These are phyloP conservation scores for Leptoteleia sp. DNA, from an alignment of 1,140 invertebrate species.

Conservation along the genomic window DNA sequence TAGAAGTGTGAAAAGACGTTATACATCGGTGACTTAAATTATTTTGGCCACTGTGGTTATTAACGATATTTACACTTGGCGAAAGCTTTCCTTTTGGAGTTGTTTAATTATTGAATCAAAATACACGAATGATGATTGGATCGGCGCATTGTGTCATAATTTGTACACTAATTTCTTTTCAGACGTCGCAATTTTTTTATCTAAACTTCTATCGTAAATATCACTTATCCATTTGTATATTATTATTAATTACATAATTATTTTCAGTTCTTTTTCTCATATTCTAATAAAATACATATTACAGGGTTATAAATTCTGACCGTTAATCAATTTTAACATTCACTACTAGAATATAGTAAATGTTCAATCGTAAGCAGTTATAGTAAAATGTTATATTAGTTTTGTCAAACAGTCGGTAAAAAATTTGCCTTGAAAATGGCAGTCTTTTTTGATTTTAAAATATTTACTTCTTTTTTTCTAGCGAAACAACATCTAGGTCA, in stretches of 20 bases:
- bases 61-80: constrained; percentile 18
- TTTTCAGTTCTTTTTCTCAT: constrained; percentile 10
- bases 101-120: not conserved
- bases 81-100: not conserved
- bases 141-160: constrained; percentile 1
- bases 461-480: constrained; percentile 7
- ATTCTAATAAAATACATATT: constrained; percentile 1
- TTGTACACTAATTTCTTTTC: constrained; percentile 11
- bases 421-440: constrained; percentile 16
- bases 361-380: not conserved
- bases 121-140: constrained; percentile 2
- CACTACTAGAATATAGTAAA: not conserved
- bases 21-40: constrained; percentile 19
- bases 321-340: not conserved
- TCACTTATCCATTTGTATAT: constrained; percentile 1
- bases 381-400: constrained; percentile 4
- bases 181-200: constrained; percentile 8
- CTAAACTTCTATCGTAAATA: constrained; percentile 9
- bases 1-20: constrained; percentile 1
- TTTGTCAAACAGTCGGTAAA: constrained; percentile 12
- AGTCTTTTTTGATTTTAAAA: constrained; percentile 33
- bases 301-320: constrained; percentile 9
- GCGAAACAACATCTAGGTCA: constrained; percentile 19
- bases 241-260: not conserved
- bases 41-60: constrained; percentile 29